Percentiles rank a stretch among this genome's conserved stretches.
phyloP scores from a whole-genome alignment of 1,140 invertebrate genomes.

The Contarinia nasturtii region DNA sequence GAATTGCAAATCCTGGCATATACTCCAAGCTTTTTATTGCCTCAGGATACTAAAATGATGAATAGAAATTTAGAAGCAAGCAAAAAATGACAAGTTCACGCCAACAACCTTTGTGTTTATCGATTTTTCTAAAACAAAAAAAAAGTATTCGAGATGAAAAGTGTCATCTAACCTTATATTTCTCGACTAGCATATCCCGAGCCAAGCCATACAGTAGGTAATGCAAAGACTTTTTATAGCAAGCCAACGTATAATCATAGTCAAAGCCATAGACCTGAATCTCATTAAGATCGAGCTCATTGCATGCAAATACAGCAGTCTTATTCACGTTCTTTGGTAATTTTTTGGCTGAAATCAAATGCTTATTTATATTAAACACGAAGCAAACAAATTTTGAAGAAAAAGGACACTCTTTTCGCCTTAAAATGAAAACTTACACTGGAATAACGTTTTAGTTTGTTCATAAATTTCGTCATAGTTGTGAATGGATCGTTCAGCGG shows the following conservation, averaged over 20 bases:
- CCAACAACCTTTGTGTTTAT: no score
- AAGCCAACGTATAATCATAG: constrained; percentile 96
- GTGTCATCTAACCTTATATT: constrained; percentile 63
- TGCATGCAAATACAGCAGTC: constrained; percentile 87
- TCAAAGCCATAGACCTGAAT: constrained; percentile 95
- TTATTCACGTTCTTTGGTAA: constrained; percentile 68
- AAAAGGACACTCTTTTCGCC: neutral
- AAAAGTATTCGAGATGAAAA: no score
- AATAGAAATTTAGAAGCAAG: no score
- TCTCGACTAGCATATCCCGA: constrained; percentile 65
- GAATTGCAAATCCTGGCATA: constrained; percentile 73
- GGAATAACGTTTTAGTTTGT: constrained; percentile 25
- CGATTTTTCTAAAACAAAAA: no score
- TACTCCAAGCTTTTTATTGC: constrained; percentile 68
- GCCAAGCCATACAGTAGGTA: constrained; percentile 84
- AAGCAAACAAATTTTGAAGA: constrained; percentile 3
- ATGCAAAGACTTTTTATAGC: constrained; percentile 80
- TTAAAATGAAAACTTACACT: constrained; percentile 23
- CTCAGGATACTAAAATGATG: constrained; percentile 59
- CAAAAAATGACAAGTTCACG: no score
- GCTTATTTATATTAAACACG: constrained; percentile 2
- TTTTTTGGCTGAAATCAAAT: constrained; percentile 52
- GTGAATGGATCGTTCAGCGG: constrained; percentile 8
- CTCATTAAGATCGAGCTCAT: constrained; percentile 79
- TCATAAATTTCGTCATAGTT: constrained; percentile 25